Percentiles rank a stretch among this genome's conserved stretches.
Conservation (phyloP, 53 echinoderm and acorn worm genomes). For the Hippasteria phrygiana region DNA sequence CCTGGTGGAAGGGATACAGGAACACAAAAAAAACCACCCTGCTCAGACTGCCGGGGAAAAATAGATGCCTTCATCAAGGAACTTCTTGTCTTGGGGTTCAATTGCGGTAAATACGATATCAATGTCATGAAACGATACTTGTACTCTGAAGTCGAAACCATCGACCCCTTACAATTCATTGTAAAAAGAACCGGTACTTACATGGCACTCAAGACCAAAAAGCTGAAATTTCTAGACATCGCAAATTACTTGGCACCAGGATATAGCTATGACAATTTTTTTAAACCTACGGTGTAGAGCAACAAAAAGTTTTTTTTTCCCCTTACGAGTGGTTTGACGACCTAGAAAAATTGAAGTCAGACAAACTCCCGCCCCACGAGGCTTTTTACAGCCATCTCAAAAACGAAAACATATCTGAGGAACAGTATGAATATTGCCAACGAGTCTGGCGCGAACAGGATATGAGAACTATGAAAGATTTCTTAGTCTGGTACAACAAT, state of each 20-base stretch:
- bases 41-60: neutral
- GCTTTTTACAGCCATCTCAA: constrained; percentile 51
- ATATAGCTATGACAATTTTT: constrained; percentile 50
- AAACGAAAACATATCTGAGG: constrained; percentile 13
- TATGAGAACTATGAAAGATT: constrained; percentile 45
- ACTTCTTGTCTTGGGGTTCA: constrained; percentile 61
- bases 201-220: constrained; percentile 32
- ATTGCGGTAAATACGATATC: constrained; percentile 56
- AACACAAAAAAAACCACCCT: neutral
- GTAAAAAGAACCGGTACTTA: constrained; percentile 38
- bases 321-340: constrained; percentile 62
- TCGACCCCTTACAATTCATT: constrained; percentile 17
- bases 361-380: constrained; percentile 48
- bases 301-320: constrained; percentile 46
- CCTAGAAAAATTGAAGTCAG: constrained; percentile 6
- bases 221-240: constrained; percentile 54
- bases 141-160: constrained; percentile 12
- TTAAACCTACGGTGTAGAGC: constrained; percentile 12
- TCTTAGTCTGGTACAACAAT: constrained; percentile 71
- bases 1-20: neutral
- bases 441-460: constrained; percentile 39
- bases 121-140: constrained; percentile 39
- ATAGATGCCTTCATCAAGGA: constrained; percentile 8
- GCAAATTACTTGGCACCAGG: constrained; percentile 55
- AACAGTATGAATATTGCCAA: constrained; percentile 49